Base-by-base conservation (phyloP, 2,888 invertebrate species). In the Leucophenga montana region DNA sequence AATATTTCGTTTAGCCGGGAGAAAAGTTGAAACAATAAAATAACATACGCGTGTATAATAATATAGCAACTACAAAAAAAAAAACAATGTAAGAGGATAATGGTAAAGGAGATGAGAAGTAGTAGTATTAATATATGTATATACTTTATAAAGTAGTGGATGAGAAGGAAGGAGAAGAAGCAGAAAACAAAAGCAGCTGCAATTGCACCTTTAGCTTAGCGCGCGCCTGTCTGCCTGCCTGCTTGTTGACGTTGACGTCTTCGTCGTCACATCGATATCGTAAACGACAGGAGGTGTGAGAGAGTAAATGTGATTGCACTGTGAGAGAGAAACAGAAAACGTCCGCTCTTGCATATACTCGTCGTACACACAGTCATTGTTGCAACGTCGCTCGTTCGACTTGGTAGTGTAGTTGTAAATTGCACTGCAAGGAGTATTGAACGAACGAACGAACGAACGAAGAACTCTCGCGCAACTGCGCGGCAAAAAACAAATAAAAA, bases 401-500 rank as follows among this genome's bases (percentile, higher is more conserved):
- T 73, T 81, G 77, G 77, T 84, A 81, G 78, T 84, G 81, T 84
- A 81, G 80, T 84, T 84, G 81, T 84, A 84, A 84, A 83, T 84
- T 70, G 84, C 81, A 76, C 75, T 75, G 81, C 81, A 84, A 79
- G 82, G 84, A 83, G 84, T 80, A 75, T 77, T 76, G 78, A 83
- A 76, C 80, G 77, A 39, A 39, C 39, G 39, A 27, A 27, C 27
- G 27, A 27, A n/a, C n/a, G n/a, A n/a, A n/a, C n/a, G n/a, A n/a
- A n/a, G n/a, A n/a, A 27, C 27, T 27, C 76, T 46, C 64, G 82
- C 79, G 77, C 76, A 39, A 39, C 39, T 39, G 9, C 22, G 1
- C 3, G 22, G 44, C 22, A 73, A 82, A 84, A 76, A 74, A n/a
- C n/a, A n/a, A n/a, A n/a, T n/a, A 71, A 75, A 82, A 71, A 68